phyloP scores from a whole-genome alignment of 2,888 invertebrate species.

The Neuroscelio doddi region DNA sequence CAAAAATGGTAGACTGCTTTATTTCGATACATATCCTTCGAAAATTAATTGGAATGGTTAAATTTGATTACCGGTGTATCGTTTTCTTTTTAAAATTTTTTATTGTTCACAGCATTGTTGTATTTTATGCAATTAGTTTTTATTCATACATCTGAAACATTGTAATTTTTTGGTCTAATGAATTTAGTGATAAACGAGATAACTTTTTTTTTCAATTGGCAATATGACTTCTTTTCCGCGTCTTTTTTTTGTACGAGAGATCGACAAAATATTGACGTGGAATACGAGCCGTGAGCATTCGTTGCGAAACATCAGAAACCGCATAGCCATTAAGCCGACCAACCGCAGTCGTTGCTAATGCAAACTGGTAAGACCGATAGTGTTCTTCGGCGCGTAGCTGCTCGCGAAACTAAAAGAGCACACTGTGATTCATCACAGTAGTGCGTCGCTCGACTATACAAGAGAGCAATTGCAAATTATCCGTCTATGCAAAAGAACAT shows the following conservation, averaged over 20 bases:
- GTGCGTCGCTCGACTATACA: background rate
- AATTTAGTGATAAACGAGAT: too few relatives aligned
- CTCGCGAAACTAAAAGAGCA: constrained; percentile 1
- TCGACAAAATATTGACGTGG: constrained; percentile 31
- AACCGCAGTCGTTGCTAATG: constrained; percentile 41
- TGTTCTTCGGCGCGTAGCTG: constrained; percentile 25
- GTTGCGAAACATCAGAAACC: constrained; percentile 55
- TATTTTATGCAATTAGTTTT: too few relatives aligned
- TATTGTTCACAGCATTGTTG: too few relatives aligned
- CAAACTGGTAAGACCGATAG: constrained; percentile 39
- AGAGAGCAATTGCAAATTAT: constrained; percentile 29
- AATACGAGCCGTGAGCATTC: constrained; percentile 26
- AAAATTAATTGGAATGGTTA: too few relatives aligned
- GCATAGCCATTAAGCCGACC: constrained; percentile 49
- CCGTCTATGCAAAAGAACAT: background rate
- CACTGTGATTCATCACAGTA: constrained; percentile 33
- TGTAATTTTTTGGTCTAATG: too few relatives aligned
- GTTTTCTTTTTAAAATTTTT: too few relatives aligned
- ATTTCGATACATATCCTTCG: too few relatives aligned
- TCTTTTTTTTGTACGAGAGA: background rate
- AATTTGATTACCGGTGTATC: too few relatives aligned
- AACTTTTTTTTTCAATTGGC: background rate
- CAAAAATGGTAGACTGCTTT: too few relatives aligned
- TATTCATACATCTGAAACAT: too few relatives aligned
- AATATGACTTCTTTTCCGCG: too few relatives aligned